phyloP scores from a whole-genome alignment of 2,888 invertebrate species.

The Cabera pusaria region DNA sequence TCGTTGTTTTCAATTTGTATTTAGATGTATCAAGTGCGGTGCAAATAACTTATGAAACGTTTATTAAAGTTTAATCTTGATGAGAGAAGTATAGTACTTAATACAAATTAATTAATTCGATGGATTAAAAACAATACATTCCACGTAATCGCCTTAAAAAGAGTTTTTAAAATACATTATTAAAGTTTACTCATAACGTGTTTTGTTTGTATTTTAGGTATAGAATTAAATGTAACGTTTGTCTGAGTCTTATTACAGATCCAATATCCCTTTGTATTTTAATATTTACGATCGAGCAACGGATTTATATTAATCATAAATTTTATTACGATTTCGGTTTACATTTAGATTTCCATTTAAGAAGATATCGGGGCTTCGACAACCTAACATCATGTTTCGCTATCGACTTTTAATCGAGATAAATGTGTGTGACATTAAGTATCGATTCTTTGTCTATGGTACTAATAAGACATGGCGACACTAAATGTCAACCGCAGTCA shows the following conservation, averaged over 20 bases:
- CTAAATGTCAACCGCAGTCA: too few species aligned
- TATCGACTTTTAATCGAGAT: too few species aligned
- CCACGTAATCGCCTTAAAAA: constrained; percentile 33
- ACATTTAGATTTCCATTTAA: neutral
- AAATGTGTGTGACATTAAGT: too few species aligned
- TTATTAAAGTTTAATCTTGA: constrained; percentile 43
- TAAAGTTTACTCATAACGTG: constrained; percentile 27
- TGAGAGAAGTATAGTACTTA: constrained; percentile 51
- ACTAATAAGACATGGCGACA: too few species aligned
- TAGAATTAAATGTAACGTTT: constrained; percentile 16
- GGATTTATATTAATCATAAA: too few species aligned
- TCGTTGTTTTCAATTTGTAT: constrained; percentile 45
- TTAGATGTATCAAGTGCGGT: constrained; percentile 49
- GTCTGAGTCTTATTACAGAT: constrained; percentile 11
- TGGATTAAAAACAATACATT: constrained; percentile 26
- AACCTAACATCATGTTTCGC: too few species aligned
- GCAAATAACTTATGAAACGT: constrained; percentile 54
- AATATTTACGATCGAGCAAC: constrained; percentile 1
- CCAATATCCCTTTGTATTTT: constrained; percentile 12
- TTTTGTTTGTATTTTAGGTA: constrained; percentile 32
- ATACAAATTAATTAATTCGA: constrained; percentile 42
- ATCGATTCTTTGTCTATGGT: too few species aligned
- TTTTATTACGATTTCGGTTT: too few species aligned
- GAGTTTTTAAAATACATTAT: constrained; percentile 32
- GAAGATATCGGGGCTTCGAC: too few species aligned